Evolutionary conservation across 2,888 invertebrate species (phyloP).

Genomic region (Heteromurus nitidus): DNA sequence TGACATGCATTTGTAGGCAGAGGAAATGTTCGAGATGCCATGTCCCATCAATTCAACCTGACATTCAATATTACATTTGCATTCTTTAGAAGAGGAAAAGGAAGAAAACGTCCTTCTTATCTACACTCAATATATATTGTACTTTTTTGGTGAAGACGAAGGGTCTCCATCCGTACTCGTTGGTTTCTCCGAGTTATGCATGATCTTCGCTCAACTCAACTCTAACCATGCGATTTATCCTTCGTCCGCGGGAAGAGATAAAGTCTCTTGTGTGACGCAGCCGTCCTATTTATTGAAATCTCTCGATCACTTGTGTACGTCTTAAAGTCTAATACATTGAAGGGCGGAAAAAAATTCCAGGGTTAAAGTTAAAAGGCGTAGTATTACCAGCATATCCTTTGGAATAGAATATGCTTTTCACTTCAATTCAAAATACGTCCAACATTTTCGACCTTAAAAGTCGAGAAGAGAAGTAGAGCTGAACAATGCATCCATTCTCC

Average conservation of each 20-base stretch:
- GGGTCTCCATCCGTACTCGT: background rate
- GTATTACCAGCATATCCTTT: too few species aligned
- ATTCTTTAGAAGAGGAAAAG: constrained; percentile 47
- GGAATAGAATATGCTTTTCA: too few species aligned
- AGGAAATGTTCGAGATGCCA: constrained; percentile 51
- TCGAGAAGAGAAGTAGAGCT: too few species aligned
- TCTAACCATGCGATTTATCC: too few species aligned
- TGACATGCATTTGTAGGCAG: constrained; percentile 35
- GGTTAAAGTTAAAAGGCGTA: too few species aligned
- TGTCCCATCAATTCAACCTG: constrained; percentile 71
- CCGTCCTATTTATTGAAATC: constrained; percentile 11
- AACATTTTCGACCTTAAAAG: too few species aligned
- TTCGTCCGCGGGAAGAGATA: background rate
- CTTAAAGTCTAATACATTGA: too few species aligned
- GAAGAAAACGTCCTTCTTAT: constrained; percentile 13
- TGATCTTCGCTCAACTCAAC: constrained; percentile 27
- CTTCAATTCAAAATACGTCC: too few species aligned
- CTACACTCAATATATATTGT: constrained; percentile 4
- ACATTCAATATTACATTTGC: constrained; percentile 70
- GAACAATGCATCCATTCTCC: background rate
- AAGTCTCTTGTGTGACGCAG: constrained; percentile 12
- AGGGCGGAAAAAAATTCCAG: too few species aligned
- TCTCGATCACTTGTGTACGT: constrained; percentile 7
- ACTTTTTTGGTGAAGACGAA: background rate
- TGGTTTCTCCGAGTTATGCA: background rate